Evolutionary conservation across 2,113 vertebrate species (phyloP).

Genomic region (western clawed frog (Xenopus tropicalis)): UCB_Xtro_10.0 CM004448.2:22090501-22091000

Average conservation of each 20-base stretch:
- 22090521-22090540: too few relatives aligned
- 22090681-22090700: background rate
- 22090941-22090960: too few relatives aligned
- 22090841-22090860: background rate
- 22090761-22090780: slow-evolving; percentile 1
- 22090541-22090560: too few relatives aligned
- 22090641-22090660: background rate
- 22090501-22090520: too few relatives aligned
- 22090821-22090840: background rate
- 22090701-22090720: background rate
- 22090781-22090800: background rate
- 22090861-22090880: background rate
- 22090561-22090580: too few relatives aligned
- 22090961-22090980: too few relatives aligned
- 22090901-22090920: too few relatives aligned
- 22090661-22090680: background rate
- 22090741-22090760: background rate
- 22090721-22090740: background rate
- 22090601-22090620: too few relatives aligned
- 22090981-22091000: too few relatives aligned
- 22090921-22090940: too few relatives aligned
- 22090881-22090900: background rate
- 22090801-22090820: background rate
- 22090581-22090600: too few relatives aligned
- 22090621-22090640: too few relatives aligned